Percentiles rank a stretch among this genome's conserved stretches.
phyloP scores from a whole-genome alignment of 2,797 vertebrate genomes.

The Esox lucius region DNA sequence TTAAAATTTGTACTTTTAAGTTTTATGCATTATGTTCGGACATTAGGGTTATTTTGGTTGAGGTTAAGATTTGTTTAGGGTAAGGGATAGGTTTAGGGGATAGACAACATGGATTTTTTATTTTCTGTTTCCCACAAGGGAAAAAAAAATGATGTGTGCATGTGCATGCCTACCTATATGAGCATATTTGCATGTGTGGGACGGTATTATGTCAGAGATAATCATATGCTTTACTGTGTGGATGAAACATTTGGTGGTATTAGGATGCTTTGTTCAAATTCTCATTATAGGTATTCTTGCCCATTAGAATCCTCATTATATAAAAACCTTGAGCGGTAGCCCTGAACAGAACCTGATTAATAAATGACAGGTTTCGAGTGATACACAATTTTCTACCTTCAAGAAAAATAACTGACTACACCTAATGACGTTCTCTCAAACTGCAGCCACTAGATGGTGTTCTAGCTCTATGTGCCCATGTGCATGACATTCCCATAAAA shows the following conservation, averaged over 20 bases:
- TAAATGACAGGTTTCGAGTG: not conserved
- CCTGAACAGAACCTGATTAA: not conserved
- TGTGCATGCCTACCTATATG: no score
- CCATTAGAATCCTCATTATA: not conserved
- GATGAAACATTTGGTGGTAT: not conserved
- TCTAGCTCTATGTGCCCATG: conserved; percentile 2
- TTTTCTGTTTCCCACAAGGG: no score
- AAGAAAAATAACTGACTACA: not conserved
- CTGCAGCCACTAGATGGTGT: conserved; percentile 10
- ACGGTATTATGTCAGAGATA: not conserved
- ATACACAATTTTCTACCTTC: not conserved
- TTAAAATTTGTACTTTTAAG: no score
- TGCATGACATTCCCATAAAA: not conserved
- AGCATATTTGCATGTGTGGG: no score
- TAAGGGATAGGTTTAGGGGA: no score
- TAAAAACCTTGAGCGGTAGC: not conserved
- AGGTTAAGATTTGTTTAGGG: no score
- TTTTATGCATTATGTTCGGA: no score
- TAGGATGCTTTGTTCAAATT: not conserved
- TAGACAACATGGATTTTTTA: no score
- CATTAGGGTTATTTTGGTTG: no score
- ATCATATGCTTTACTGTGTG: conserved; percentile 2
- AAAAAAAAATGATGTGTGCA: no score
- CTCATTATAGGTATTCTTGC: not conserved
- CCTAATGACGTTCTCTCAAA: not conserved